Evolutionary conservation across 2,888 invertebrate genomes (phyloP).

Genomic region (Lochmaea capreae): DNA sequence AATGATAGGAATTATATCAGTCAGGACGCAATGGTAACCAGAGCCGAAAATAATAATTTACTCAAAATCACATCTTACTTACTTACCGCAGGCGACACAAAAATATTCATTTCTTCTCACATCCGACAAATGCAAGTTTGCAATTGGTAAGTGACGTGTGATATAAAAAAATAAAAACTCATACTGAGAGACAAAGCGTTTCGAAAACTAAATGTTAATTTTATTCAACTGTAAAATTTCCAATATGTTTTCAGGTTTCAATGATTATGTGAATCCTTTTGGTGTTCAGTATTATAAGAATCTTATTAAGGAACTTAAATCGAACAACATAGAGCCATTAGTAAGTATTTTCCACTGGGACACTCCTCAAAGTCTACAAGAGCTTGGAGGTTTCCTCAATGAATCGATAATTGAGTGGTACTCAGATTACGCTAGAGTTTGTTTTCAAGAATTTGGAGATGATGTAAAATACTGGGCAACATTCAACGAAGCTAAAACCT

Average conservation of each 20-base stretch:
- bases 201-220: too few species aligned
- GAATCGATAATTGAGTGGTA: constrained; percentile 71
- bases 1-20: too few species aligned
- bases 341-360: constrained; percentile 72
- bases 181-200: too few species aligned
- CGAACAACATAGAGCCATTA: constrained; percentile 67
- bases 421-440: constrained; percentile 69
- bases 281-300: constrained; percentile 48
- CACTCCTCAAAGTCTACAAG: constrained; percentile 55
- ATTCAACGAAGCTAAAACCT: constrained; percentile 66
- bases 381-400: constrained; percentile 74
- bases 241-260: constrained; percentile 22
- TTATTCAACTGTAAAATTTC: too few species aligned
- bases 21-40: too few species aligned
- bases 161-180: too few species aligned
- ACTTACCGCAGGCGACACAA: too few species aligned
- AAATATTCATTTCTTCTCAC: too few species aligned
- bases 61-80: too few species aligned
- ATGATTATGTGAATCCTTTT: constrained; percentile 65
- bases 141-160: too few species aligned
- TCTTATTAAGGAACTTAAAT: constrained; percentile 66
- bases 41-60: too few species aligned
- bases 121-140: too few species aligned
- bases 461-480: constrained; percentile 68
- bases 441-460: constrained; percentile 64